phyloP scores from a whole-genome alignment of 1,140 invertebrate species.

The Hydropsyche tenuis region DNA sequence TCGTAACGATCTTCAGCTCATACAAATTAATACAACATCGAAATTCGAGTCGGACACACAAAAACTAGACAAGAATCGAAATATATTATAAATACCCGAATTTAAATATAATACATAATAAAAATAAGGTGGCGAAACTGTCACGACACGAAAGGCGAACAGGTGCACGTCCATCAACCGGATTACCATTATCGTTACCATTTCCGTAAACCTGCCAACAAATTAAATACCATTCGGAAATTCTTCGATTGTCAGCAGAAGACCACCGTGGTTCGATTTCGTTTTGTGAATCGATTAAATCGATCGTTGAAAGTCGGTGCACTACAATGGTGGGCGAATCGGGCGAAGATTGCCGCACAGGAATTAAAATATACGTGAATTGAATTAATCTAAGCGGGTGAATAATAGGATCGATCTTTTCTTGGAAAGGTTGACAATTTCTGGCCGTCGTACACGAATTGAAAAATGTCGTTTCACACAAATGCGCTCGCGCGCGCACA shows the following conservation, averaged over 20 bases:
- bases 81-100: too few relatives aligned
- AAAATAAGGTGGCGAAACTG: constrained; percentile 17
- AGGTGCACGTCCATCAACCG: constrained; percentile 29
- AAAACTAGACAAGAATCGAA: too few relatives aligned
- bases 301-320: background rate
- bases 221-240: background rate
- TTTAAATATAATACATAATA: too few relatives aligned
- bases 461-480: constrained; percentile 34
- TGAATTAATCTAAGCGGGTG: background rate
- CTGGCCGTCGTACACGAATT: constrained; percentile 16
- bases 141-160: constrained; percentile 12
- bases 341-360: too few relatives aligned
- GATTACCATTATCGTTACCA: constrained; percentile 22
- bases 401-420: background rate
- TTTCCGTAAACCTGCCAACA: constrained; percentile 26
- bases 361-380: too few relatives aligned
- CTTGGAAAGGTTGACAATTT: constrained; percentile 9
- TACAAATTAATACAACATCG: too few relatives aligned
- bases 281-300: background rate
- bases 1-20: too few relatives aligned
- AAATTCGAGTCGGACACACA: too few relatives aligned
- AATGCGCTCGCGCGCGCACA: constrained; percentile 22
- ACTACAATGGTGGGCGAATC: too few relatives aligned
- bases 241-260: background rate
- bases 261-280: too few relatives aligned